Evolutionary conservation across 2,797 vertebrate genomes (phyloP).

Genomic region (Betta splendens): DNA sequence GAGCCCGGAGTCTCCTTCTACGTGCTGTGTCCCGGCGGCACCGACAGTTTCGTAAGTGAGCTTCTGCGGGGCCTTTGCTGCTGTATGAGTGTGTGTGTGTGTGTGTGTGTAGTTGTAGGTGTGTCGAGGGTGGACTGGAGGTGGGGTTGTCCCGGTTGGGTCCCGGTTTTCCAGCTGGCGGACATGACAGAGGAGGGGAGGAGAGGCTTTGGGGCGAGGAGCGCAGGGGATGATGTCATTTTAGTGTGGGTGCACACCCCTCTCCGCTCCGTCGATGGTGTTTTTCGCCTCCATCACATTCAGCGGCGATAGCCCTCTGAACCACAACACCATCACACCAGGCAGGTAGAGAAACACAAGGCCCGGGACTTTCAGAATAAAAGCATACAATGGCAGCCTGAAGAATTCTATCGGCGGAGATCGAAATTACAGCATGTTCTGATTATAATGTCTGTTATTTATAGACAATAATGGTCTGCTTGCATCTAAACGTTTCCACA

Average conservation of each 20-base stretch:
- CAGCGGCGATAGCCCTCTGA: conserved; percentile 42
- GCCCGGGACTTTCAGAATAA: conserved; percentile 58
- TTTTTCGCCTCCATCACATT: conserved; percentile 22
- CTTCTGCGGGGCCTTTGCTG: conserved; percentile 39
- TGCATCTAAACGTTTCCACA: background rate
- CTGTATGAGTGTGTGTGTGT: conserved; percentile 9
- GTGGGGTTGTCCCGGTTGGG: conserved; percentile 44
- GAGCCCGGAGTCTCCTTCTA: conserved; percentile 97
- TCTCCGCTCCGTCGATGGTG: conserved; percentile 7
- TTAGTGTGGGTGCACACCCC: conserved; percentile 33
- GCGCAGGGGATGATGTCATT: conserved; percentile 66
- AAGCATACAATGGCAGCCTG: too few species aligned
- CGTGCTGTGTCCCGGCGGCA: conserved; percentile 93
- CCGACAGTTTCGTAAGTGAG: conserved; percentile 94
- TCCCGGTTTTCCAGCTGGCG: conserved; percentile 48
- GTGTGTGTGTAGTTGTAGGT: conserved; percentile 38
- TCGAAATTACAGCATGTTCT: background rate
- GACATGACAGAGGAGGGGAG: conserved; percentile 8
- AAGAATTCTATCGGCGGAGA: background rate
- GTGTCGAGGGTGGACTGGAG: conserved; percentile 46
- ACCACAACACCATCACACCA: conserved; percentile 21
- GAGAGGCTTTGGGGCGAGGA: conserved; percentile 7
- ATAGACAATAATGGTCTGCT: too few species aligned
- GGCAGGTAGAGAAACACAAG: conserved; percentile 18
- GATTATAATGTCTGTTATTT: background rate